Evolutionary conservation across 2,888 invertebrate genomes (phyloP).

Genomic region (Platycnemis pennipes): DNA sequence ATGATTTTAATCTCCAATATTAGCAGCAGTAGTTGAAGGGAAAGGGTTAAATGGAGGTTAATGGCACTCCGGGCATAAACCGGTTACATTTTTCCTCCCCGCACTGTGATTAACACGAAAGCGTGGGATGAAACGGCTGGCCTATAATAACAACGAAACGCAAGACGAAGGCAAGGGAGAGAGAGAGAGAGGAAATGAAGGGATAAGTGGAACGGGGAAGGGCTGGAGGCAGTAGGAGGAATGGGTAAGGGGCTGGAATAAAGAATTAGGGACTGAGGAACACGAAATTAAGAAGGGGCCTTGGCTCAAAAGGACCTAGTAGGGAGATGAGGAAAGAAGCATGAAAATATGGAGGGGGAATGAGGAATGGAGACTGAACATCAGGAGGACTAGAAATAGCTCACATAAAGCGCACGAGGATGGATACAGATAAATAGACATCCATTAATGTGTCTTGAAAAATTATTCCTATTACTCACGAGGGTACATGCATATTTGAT

Average conservation of each 20-base stretch:
- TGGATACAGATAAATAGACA: neutral
- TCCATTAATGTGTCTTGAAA: neutral
- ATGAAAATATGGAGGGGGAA: neutral
- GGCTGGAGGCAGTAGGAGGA: neutral
- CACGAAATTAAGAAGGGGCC: neutral
- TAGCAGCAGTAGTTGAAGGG: neutral
- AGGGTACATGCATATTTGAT: neutral
- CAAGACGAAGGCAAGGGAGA: neutral
- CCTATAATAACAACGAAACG: neutral
- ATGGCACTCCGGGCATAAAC: neutral
- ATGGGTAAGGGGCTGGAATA: neutral
- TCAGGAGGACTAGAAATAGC: neutral
- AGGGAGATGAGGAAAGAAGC: neutral
- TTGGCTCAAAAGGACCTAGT: neutral
- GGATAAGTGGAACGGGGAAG: neutral
- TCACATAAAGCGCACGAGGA: neutral
- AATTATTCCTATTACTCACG: neutral
- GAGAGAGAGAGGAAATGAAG: neutral
- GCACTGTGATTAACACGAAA: neutral
- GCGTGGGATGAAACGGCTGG: neutral
- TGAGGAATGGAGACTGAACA: neutral
- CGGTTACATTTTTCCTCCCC: neutral
- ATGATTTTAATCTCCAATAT: neutral
- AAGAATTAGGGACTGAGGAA: neutral
- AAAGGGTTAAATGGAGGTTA: neutral